These are phyloP conservation scores for Diphyllodes magnificus DNA, from an alignment of 2,113 vertebrate species.

Conservation along the genomic window DNA sequence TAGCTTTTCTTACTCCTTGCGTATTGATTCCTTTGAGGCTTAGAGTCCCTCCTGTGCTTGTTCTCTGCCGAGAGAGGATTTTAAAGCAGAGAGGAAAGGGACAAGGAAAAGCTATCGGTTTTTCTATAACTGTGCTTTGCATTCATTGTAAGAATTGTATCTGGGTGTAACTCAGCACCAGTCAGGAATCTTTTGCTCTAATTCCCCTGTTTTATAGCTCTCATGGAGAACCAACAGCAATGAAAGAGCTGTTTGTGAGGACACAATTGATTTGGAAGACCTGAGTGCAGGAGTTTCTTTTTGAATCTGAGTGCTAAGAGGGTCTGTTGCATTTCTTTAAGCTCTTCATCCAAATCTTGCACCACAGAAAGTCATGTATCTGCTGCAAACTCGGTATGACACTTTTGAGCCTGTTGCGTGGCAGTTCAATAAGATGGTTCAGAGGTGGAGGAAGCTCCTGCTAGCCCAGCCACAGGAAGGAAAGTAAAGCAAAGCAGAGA, in stretches of 20 bases:
- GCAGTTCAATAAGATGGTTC: background rate
- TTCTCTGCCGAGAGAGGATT: background rate
- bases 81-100: background rate
- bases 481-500: slow-evolving; percentile 1
- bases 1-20: background rate
- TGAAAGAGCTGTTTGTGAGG: background rate
- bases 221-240: background rate
- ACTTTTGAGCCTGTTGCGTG: background rate
- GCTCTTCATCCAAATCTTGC: background rate
- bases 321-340: background rate
- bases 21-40: background rate
- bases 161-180: background rate
- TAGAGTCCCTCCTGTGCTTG: background rate
- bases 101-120: background rate
- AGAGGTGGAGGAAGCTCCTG: background rate
- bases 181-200: background rate
- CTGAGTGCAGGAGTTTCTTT: background rate
- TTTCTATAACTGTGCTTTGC: background rate
- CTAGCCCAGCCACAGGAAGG: background rate
- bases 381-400: background rate
- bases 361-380: background rate
- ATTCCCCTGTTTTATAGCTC: background rate
- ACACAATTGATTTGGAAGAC: background rate
- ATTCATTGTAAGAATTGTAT: background rate
- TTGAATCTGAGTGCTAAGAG: background rate